Percentiles rank a stretch among this genome's conserved stretches.
These are phyloP conservation scores for Lepus oiostolus DNA, from an alignment of 2,797 vertebrate genomes.

Conservation along the genomic window DNA sequence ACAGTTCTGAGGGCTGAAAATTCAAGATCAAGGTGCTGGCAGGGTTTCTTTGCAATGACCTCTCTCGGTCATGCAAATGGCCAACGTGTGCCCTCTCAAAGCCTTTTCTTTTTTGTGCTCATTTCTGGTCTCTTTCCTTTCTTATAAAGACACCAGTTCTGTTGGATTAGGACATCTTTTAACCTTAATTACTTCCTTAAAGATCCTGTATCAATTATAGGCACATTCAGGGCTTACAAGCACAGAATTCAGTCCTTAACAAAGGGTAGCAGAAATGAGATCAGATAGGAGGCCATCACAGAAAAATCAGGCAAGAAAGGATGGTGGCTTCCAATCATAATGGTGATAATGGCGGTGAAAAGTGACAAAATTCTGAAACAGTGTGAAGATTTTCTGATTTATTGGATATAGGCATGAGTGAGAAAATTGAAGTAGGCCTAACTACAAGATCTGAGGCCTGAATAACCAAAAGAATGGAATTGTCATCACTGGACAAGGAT, in stretches of 20 bases:
- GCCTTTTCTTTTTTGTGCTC: not conserved
- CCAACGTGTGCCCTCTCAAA: not conserved
- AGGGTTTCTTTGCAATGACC: not conserved
- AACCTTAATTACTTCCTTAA: not conserved
- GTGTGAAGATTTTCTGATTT: slow-evolving; percentile 13
- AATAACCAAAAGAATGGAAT: slow-evolving; percentile 7
- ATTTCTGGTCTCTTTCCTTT: not conserved
- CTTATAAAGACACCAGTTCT: not conserved
- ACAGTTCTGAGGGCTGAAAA: not conserved
- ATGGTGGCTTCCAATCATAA: not conserved
- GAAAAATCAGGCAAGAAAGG: not conserved
- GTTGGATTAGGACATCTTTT: not conserved
- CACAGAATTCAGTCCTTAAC: not conserved
- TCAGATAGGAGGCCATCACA: not conserved
- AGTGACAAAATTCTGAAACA: not conserved
- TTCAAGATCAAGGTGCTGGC: not conserved
- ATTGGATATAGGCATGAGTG: not conserved
- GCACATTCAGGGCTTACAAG: not conserved
- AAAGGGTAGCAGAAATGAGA: not conserved
- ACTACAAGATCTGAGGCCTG: not conserved
- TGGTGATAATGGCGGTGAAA: not conserved
- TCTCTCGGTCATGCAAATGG: not conserved
- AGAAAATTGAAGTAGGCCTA: not conserved
- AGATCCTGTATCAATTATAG: not conserved
- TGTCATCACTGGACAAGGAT: not conserved